Evolutionary conservation across 1,140 invertebrate genomes (phyloP).

Genomic region (Pseudobourletiella spinata): DNA sequence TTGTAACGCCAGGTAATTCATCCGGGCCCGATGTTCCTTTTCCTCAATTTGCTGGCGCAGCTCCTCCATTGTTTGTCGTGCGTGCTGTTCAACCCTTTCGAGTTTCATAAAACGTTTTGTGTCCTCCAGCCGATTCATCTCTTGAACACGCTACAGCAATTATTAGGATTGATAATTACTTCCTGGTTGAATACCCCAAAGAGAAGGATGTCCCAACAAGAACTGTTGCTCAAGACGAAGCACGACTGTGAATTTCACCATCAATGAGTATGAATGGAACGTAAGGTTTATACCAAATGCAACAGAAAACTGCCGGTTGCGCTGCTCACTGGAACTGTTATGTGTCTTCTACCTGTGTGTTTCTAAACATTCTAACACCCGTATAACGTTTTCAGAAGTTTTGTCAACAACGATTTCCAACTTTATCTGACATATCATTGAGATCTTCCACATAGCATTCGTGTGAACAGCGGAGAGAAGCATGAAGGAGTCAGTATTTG

Average conservation of each 20-base stretch:
- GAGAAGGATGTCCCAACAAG: neutral
- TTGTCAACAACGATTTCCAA: too few relatives aligned
- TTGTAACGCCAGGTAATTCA: constrained; percentile 19
- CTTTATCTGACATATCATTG: too few relatives aligned
- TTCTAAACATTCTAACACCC: too few relatives aligned
- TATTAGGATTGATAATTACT: too few relatives aligned
- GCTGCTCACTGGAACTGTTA: too few relatives aligned
- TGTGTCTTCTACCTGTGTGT: too few relatives aligned
- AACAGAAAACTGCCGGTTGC: too few relatives aligned
- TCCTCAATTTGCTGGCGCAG: constrained; percentile 32
- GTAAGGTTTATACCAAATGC: neutral
- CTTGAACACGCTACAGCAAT: constrained; percentile 29
- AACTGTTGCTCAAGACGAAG: neutral
- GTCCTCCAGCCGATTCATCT: constrained; percentile 34
- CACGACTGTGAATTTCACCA: neutral
- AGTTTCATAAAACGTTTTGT: constrained; percentile 25
- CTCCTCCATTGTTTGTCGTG: constrained; percentile 22
- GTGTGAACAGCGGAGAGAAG: too few relatives aligned
- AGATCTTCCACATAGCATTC: too few relatives aligned
- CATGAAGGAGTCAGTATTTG: too few relatives aligned
- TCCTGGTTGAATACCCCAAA: too few relatives aligned
- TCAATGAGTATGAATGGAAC: neutral
- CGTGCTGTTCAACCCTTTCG: constrained; percentile 29
- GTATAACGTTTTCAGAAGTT: too few relatives aligned
- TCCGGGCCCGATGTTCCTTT: constrained; percentile 29